phyloP scores from a whole-genome alignment of 2,113 vertebrate genomes.

The Pica pica region DNA sequence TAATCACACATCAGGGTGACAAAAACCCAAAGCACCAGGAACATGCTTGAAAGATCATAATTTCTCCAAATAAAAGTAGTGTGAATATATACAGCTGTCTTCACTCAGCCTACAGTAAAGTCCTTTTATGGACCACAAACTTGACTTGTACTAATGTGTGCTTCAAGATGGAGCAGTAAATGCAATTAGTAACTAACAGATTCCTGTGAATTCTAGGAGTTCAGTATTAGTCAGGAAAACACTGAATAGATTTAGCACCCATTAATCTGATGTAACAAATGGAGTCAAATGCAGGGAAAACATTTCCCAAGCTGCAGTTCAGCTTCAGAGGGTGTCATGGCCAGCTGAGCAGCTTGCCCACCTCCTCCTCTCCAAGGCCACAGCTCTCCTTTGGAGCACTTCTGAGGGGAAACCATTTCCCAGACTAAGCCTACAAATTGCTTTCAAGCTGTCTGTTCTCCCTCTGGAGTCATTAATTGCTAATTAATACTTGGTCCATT shows the following conservation, averaged over 20 bases:
- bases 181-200: neutral
- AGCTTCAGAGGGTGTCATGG: neutral
- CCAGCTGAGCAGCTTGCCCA: neutral
- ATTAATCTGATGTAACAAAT: neutral
- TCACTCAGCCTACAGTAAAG: neutral
- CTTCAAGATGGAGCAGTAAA: neutral
- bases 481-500: neutral
- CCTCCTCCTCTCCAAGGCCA: neutral
- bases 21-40: neutral
- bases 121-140: neutral
- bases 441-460: neutral
- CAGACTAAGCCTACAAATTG: neutral
- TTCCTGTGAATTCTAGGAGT: neutral
- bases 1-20: neutral
- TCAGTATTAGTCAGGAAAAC: neutral
- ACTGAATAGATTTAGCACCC: neutral
- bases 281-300: neutral
- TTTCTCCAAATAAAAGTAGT: neutral
- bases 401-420: neutral
- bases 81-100: neutral
- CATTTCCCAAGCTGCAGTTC: neutral
- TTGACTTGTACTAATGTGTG: neutral
- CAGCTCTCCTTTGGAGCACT: neutral
- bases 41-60: neutral
- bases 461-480: neutral